Conservation (phyloP, 2,797 vertebrate genomes). For the Pseudochromis fuscus region DNA sequence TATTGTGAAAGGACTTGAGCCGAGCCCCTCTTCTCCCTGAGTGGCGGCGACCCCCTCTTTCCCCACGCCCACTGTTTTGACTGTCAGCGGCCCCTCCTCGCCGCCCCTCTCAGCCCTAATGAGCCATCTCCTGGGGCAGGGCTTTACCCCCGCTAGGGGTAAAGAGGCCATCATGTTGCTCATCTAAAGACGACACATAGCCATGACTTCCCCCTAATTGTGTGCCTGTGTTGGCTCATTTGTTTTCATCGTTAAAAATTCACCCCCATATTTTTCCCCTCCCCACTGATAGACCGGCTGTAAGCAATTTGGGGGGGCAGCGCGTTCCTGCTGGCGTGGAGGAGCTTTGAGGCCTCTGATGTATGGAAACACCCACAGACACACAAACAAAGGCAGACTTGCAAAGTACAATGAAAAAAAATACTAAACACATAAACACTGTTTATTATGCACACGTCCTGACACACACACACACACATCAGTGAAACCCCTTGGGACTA, state of each 20-base stretch:
- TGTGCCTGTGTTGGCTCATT: constrained; percentile 89
- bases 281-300: constrained; percentile 81
- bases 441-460: constrained; percentile 61
- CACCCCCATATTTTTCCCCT: constrained; percentile 83
- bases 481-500: constrained; percentile 73
- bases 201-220: constrained; percentile 91
- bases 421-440: constrained; percentile 67
- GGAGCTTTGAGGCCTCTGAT: constrained; percentile 78
- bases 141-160: constrained; percentile 87
- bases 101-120: constrained; percentile 84
- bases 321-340: constrained; percentile 81
- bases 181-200: constrained; percentile 92
- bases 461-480: constrained; percentile 31
- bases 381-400: constrained; percentile 63
- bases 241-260: constrained; percentile 92
- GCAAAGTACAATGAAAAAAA: constrained; percentile 69
- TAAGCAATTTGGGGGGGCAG: constrained; percentile 85
- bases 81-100: constrained; percentile 81
- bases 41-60: constrained; percentile 63
- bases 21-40: constrained; percentile 60
- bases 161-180: constrained; percentile 95
- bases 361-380: constrained; percentile 68
- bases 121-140: constrained; percentile 90
- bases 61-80: constrained; percentile 78
- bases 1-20: constrained; percentile 64